A percentile compares a stretch with the other conserved stretches of the same genome.
Evolutionary conservation across 2,113 vertebrate species (phyloP).

Genomic region (Hippotragus niger): DNA sequence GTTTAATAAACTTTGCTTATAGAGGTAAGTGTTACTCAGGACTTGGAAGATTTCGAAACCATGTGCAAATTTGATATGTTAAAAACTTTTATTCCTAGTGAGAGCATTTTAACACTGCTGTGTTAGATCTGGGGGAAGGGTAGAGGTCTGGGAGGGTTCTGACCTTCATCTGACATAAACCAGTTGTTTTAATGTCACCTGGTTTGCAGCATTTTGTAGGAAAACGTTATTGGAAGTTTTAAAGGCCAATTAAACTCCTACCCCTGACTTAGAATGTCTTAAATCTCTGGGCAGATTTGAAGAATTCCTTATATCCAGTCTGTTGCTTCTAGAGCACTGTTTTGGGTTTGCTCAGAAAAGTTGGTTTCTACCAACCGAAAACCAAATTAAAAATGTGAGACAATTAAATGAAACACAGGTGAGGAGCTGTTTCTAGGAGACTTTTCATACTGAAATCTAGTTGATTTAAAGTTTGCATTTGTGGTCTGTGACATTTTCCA

Average conservation of each 20-base stretch:
- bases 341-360: neutral
- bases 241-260: neutral
- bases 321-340: neutral
- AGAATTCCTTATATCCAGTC: neutral
- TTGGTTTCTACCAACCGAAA: neutral
- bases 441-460: neutral
- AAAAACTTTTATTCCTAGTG: neutral
- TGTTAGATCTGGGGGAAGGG: neutral
- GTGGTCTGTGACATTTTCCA: neutral
- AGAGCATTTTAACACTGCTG: neutral
- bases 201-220: neutral
- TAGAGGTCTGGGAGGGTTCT: neutral
- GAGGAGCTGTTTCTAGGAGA: neutral
- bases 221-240: neutral
- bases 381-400: neutral
- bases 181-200: neutral
- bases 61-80: neutral
- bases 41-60: neutral
- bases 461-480: neutral
- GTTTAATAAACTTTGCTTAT: slow-evolving; percentile 8
- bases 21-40: neutral
- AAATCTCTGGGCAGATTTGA: neutral
- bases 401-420: neutral
- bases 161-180: neutral
- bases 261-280: neutral